Evolutionary conservation across 1,140 invertebrate genomes (phyloP), one percentile per base, ranked within the genome.

Genomic region (Drosophila lowei): DNA sequence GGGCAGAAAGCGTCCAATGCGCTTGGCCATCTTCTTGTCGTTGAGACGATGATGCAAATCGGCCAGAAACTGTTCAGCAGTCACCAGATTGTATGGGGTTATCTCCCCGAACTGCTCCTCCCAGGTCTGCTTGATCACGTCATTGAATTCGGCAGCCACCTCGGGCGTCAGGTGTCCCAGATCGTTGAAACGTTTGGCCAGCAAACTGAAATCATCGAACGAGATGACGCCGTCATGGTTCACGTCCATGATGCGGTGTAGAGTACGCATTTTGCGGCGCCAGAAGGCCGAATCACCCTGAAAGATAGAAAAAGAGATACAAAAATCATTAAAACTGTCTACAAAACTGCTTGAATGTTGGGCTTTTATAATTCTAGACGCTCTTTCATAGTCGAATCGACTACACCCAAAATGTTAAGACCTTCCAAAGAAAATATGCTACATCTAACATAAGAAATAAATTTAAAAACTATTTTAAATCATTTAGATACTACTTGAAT

Each of bases 221-320:
- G 95, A 96, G 66, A 97, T 94, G 48, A 97, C 94, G n/a, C 96
- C 96, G 79, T 97, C 96, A 85, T 96, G 96, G 91, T 97, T 96
- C 6, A 97, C 93, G 86, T 97, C 96, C 74, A 97, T 92, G 72
- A 96, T 94, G 66, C 94, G 94, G 90, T 97, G 96, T 49, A 96
- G 93, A 15, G 95, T 96, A 30, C 97, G 95, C 93, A 98, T 97
- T 91, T 97, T 97, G 73, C 95, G 93, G 64, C 95, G 92, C 97
- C 97, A 98, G 92, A 98, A 98, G 65, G 95, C 94, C 3, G 96
- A 96, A 58, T 93, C 93, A 23, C 95, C 95, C 94, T 98, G 83
- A 43, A 72, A 56, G 5, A 15, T 9, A 7, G 9, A 44, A 21
- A 2, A 58, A 15, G 0, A 18, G 43, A 43, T n/a, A 7, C 11